Base-by-base conservation (phyloP, 2,888 invertebrate species). In the Apamea crenata region DNA sequence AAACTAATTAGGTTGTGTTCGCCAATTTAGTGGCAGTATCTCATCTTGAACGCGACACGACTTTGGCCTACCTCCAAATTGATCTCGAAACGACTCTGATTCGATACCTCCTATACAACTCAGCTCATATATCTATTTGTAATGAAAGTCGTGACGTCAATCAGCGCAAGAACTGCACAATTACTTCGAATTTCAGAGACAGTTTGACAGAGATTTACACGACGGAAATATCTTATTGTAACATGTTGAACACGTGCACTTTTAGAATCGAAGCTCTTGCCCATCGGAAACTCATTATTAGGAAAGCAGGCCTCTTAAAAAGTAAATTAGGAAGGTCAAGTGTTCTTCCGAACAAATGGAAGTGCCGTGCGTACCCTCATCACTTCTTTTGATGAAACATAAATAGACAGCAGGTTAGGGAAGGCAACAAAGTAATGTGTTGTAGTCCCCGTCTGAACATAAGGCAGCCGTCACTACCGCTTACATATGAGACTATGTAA, bases 21-120 rank as follows among this genome's bases (percentile, higher is more conserved):
- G 91, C 91, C 91, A 92, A 91, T 93, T 90, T 88, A 87, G 88
- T 90, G 83, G 82, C 88, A 83, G 88, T 90, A 90, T 91, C 91
- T 92, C 92, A 92, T 93, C 90, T 90, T 89, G 90, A 91, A 85
- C 89, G 91, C 87, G 91, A 90, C 91, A 88, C 88, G 90, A 87
- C 88, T 91, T 93, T 95, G 95, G 95, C 94, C 85, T 79, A 74
- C 73, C 84, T 94, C 95, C 95, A 95, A 94, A 91, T 93, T 91
- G 91, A 91, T 91, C 91, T 87, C 91, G 90, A 89, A 89, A 90
- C 91, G 59, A 82, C 66, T 84, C 87, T 87, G 81, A 91, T 90
- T 92, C 91, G 89, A 91, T 92, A 90, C 84, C 76, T 84, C 83
- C 76, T 84, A 83, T 85, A 80, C 75, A 70, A 73, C 63, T 61